Evolutionary conservation across 23 tunicate species (phyloP).

Genomic region (Halocynthia aurantium): DNA sequence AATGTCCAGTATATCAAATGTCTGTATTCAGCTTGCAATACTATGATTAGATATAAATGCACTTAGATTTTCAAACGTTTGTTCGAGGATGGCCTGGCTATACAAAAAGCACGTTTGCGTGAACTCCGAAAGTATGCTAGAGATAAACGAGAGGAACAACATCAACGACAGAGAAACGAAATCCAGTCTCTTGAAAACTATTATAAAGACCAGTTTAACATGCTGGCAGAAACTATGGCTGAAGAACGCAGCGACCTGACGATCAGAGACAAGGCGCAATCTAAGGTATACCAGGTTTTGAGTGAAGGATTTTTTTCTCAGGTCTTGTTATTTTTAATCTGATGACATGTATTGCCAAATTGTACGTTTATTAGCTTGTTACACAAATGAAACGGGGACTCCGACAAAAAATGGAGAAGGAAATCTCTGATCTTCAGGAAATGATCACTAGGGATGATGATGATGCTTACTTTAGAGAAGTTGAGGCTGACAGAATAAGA

Average conservation of each 20-base stretch:
- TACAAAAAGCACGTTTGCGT: conserved; percentile 59
- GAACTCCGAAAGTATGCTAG: conserved; percentile 79
- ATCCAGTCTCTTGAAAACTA: conserved; percentile 86
- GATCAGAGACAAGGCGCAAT: conserved; percentile 61
- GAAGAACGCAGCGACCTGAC: conserved; percentile 52
- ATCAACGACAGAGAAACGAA: conserved; percentile 62
- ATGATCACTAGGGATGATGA: conserved; percentile 88
- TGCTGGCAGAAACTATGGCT: conserved; percentile 76
- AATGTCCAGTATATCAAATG: conserved; percentile 9
- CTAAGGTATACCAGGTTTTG: conserved; percentile 34
- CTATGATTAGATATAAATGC: too few species aligned
- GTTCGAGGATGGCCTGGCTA: conserved; percentile 86
- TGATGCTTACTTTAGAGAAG: conserved; percentile 69
- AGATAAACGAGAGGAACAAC: conserved; percentile 72
- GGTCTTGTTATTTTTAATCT: background rate
- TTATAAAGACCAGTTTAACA: conserved; percentile 84
- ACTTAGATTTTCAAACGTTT: conserved; percentile 78
- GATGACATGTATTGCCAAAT: background rate
- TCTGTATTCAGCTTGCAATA: too few species aligned
- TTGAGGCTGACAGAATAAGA: conserved; percentile 89
- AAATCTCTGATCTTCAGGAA: conserved; percentile 62
- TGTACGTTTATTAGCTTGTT: conserved; percentile 38
- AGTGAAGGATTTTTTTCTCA: background rate
- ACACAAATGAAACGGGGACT: conserved; percentile 81
- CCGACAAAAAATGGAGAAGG: conserved; percentile 84